Evolutionary conservation across 2,888 invertebrate genomes (phyloP).

Genomic region (Heteromurus nitidus): DNA sequence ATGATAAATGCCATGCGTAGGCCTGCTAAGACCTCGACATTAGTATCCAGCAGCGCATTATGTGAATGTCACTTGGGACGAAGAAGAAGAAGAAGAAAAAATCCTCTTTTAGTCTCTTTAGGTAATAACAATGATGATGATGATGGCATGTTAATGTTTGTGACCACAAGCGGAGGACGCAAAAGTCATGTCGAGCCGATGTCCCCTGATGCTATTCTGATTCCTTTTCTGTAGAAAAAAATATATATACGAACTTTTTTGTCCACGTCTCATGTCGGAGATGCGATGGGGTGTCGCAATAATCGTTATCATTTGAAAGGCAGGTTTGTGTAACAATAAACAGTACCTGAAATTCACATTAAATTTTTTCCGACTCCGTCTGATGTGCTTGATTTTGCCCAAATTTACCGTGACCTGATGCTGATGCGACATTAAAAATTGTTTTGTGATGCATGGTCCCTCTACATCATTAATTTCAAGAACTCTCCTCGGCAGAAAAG

Average conservation of each 20-base stretch:
- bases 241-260: too few relatives aligned
- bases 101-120: background rate
- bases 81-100: background rate
- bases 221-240: slow-evolving; percentile 38
- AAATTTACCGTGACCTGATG: too few relatives aligned
- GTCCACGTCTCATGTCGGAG: background rate
- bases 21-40: slow-evolving; percentile 10
- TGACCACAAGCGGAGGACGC: slow-evolving; percentile 29
- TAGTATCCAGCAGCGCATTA: slow-evolving; percentile 36
- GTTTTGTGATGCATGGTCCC: too few relatives aligned
- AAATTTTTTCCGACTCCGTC: too few relatives aligned
- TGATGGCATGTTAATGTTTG: slow-evolving; percentile 12
- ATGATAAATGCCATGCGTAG: slow-evolving; percentile 20
- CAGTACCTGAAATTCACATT: too few relatives aligned
- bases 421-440: too few relatives aligned
- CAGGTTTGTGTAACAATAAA: too few relatives aligned
- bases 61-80: slow-evolving; percentile 18
- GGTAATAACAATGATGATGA: slow-evolving; percentile 16
- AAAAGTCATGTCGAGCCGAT: slow-evolving; percentile 23
- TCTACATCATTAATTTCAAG: too few relatives aligned
- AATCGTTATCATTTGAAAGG: background rate
- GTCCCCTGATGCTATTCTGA: slow-evolving; percentile 23
- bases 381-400: too few relatives aligned
- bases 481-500: too few relatives aligned
- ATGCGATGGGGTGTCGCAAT: slow-evolving; percentile 14